A percentile compares a stretch with the other conserved stretches of the same genome.
These are phyloP conservation scores for Mus spretus DNA, from an alignment of 2,797 vertebrate species.

Conservation along the genomic window DNA sequence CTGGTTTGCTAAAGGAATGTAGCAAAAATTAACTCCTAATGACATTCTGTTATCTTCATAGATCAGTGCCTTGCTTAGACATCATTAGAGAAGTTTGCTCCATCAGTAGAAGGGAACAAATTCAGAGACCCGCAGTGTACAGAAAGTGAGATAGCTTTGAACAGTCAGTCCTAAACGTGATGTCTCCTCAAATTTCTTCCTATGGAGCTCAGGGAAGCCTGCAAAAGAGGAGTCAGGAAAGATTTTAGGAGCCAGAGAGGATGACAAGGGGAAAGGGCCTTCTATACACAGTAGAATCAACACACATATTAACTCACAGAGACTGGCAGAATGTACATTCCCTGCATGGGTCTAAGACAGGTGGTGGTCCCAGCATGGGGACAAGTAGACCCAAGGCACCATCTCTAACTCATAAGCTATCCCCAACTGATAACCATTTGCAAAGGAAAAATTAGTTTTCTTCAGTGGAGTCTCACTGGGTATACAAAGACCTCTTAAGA, in stretches of 20 bases:
- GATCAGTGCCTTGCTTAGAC: neutral
- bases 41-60: neutral
- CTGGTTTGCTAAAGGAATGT: neutral
- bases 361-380: neutral
- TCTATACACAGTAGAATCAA: neutral
- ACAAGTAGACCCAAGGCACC: neutral
- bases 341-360: neutral
- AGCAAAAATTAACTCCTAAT: neutral
- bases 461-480: neutral
- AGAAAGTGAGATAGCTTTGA: neutral
- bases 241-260: neutral
- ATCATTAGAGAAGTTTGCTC: neutral
- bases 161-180: neutral
- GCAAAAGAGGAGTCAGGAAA: neutral
- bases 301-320: neutral
- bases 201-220: neutral
- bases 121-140: neutral
- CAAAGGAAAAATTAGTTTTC: neutral
- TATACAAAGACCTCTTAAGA: neutral
- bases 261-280: neutral
- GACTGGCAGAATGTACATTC: neutral
- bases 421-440: neutral
- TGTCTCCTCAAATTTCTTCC: neutral
- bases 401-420: neutral
- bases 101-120: neutral